Evolutionary conservation across 2,888 invertebrate species (phyloP).

Genomic region (Scaptomyza polygonia): DNA sequence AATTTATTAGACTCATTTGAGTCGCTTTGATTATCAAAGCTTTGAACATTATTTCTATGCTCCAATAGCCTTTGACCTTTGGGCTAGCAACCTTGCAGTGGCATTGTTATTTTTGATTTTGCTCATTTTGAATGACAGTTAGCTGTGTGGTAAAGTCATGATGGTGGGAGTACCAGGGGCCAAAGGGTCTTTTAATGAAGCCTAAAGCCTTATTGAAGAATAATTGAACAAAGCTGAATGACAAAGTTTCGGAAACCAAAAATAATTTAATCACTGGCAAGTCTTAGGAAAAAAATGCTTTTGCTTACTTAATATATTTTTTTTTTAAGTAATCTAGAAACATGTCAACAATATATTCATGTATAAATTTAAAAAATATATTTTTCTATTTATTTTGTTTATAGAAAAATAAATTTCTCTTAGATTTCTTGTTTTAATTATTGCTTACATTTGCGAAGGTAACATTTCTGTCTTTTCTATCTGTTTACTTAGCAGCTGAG

Average conservation of each 20-base stretch:
- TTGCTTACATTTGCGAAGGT: neutral
- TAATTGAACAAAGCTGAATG: constrained; percentile 17
- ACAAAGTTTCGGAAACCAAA: neutral
- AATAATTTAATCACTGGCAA: too few relatives aligned
- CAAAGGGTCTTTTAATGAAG: neutral
- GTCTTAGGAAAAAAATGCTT: neutral
- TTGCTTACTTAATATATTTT: too few relatives aligned
- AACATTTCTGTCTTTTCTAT: too few relatives aligned
- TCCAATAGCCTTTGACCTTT: constrained; percentile 43
- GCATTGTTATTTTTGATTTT: neutral
- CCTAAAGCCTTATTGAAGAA: constrained; percentile 5
- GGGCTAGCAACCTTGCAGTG: neutral
- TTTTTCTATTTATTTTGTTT: neutral
- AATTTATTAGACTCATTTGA: constrained; percentile 1
- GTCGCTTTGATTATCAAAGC: constrained; percentile 21
- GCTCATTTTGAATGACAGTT: constrained; percentile 43
- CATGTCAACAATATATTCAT: neutral
- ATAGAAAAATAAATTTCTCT: neutral
- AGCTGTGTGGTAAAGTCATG: constrained; percentile 12
- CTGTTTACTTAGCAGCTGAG: neutral
- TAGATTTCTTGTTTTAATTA: neutral
- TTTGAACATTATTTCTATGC: neutral
- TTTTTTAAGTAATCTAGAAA: too few relatives aligned
- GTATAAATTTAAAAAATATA: neutral
- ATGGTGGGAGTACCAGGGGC: neutral